Base-by-base conservation (phyloP, 2,797 vertebrate species). In the Mormyrus hasselquistii region DNA sequence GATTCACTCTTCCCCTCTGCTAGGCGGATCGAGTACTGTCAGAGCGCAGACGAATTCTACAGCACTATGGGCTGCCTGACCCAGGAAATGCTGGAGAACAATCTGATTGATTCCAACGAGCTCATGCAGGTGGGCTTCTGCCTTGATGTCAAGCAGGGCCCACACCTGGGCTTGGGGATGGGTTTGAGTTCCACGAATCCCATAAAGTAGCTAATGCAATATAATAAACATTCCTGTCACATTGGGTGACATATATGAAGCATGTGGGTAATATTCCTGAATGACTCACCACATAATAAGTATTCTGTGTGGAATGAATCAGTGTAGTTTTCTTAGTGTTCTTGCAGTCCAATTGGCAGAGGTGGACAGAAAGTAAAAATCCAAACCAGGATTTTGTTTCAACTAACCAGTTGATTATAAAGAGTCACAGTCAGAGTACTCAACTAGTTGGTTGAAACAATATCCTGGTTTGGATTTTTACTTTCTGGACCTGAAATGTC, bases 11-110 rank as follows among this genome's bases (percentile, higher is more conserved):
- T 10, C 65, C 4, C 79, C 2, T 86, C 84, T 79, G 4, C 83
- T 90, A 99, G 99, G 96, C 97, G 97, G 93, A 98, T 99, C 89
- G 97, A 98, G 82, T 96, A 96, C 88, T 99, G 99, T 91, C 97
- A 98, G 94, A 97, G 96, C 49, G 97, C 99, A 0, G 99, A 99
- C 91, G 98, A 99, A 88, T 99, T 99, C 91, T 99, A 99, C 92
- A 97, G 98, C 93, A 97, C 96, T 9, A 99, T 99, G 99, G 98
- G 98, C 2, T 96, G 95, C 88, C 96, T 99, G 53, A 98, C 98
- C 3, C 98, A 98, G 94, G 98, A 99, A 94, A 99, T 99, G 98
- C 94, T 99, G 88, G 98, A 99, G 92, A 95, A 97, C 79, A 96
- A 94, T 91, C 96, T 99, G 85, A 95, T 99, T 38, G 96, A 98